phyloP scores from a whole-genome alignment of 2,113 vertebrate species.

The Nesoenas mayeri region DNA sequence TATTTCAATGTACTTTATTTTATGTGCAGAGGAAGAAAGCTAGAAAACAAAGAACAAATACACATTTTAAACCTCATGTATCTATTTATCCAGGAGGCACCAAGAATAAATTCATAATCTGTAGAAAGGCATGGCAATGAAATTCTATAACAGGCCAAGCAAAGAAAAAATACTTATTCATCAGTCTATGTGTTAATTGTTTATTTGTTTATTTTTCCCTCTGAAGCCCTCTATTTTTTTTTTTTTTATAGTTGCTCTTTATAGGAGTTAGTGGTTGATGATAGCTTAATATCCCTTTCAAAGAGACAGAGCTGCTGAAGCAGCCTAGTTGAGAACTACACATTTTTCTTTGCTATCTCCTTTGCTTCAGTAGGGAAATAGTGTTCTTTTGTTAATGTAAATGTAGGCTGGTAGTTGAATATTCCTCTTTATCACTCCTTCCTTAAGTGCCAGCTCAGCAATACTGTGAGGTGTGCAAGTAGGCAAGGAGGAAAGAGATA shows the following conservation, averaged over 20 bases:
- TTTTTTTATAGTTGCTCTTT: background rate
- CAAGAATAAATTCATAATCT: background rate
- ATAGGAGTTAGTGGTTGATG: background rate
- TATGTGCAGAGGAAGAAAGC: background rate
- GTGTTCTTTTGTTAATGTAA: slow-evolving; percentile 17
- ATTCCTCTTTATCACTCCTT: background rate
- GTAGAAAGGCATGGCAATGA: background rate
- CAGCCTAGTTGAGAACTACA: background rate
- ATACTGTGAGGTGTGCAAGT: background rate
- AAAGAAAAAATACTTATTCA: background rate
- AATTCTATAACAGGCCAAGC: background rate
- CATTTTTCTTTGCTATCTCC: background rate
- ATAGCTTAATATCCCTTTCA: background rate
- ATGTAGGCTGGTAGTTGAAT: background rate
- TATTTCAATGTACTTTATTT: background rate
- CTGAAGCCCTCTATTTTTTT: background rate
- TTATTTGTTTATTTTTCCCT: background rate
- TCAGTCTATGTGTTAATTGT: background rate
- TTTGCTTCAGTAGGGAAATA: slow-evolving; percentile 25
- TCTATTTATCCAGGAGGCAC: background rate
- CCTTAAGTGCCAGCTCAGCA: background rate
- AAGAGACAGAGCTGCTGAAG: background rate
- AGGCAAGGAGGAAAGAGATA: background rate
- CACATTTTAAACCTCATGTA: rapidly evolving
- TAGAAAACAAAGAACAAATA: background rate